These are phyloP conservation scores for Aporrectodea caliginosa DNA, from an alignment of 1,140 invertebrate species.

Conservation along the genomic window DNA sequence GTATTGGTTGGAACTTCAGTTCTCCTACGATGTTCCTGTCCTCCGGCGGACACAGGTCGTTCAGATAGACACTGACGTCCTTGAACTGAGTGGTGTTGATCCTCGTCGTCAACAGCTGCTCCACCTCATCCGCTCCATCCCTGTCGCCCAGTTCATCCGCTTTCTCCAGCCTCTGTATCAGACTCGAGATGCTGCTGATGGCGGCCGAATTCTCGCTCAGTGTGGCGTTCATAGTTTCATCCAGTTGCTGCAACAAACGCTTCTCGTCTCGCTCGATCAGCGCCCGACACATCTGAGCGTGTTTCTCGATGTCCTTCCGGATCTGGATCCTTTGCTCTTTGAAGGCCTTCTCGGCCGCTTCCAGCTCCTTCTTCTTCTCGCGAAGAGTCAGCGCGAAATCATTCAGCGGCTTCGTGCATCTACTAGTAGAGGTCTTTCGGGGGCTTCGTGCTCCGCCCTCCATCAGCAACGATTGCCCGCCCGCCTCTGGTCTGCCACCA, in stretches of 20 bases:
- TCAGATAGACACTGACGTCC: not conserved
- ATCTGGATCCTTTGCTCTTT: not conserved
- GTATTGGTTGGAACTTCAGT: not conserved
- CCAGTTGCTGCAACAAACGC: not conserved
- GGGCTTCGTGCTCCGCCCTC: not conserved
- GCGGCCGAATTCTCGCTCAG: not conserved
- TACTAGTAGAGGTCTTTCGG: no score
- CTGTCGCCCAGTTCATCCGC: not conserved
- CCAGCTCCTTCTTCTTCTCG: not conserved
- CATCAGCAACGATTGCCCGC: not conserved
- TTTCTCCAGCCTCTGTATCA: not conserved
- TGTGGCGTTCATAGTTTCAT: not conserved
- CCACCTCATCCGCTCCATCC: not conserved
- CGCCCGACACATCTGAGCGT: not conserved
- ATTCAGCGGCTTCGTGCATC: not conserved
- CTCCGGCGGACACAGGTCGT: not conserved
- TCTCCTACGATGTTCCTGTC: not conserved
- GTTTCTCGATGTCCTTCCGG: not conserved
- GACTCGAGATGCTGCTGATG: not conserved
- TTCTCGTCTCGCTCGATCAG: not conserved
- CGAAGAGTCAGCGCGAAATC: not conserved
- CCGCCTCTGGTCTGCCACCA: not conserved
- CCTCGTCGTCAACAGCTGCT: not conserved
- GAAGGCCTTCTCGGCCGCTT: not conserved
- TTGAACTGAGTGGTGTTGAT: not conserved